Evolutionary conservation across 2,797 vertebrate genomes (phyloP), one percentile per base, ranked within the genome.

Genomic region (Oryzias sinensis): DNA sequence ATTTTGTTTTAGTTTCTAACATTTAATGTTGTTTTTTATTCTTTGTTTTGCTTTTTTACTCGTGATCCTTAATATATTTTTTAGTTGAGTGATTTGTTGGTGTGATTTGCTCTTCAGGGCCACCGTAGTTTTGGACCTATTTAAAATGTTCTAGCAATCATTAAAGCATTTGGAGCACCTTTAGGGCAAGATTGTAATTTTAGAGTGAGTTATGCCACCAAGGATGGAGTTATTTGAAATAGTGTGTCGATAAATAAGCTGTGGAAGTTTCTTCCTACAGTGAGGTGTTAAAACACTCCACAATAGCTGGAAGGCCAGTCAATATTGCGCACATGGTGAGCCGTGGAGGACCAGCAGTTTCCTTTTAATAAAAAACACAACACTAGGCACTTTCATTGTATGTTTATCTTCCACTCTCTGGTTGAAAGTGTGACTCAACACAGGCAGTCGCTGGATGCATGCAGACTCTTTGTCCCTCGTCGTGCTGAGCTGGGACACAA

Each of bases 331-430:
- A 49, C 42, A 44, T 52, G 0, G 2, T 65, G 45, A 57, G 43
- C n/a, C 45, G 17, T 42, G 59, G 25, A 72, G 62, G 57, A 49
- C 43, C 54, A 27, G 54, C n/a, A 16, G 27, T 61, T 69, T 70
- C 15, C 56, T 75, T 76, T 60, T 29, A 76, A 44, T 68, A 72
- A 82, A 37, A 22, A 79, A 75, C 58, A 56, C 54, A 11, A 56
- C 41, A 44, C 17, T 44, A 61, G 40, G 49, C 50, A 62, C 66
- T 75, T 79, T 62, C 62, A 54, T 49, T 54, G 62, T 71, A 74
- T 69, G 53, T 58, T 60, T 63, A 50, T 15, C 56, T 56, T 68
- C 20, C 16, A 18, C 45, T 67, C 43, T 65, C 55, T 45, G 59
- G 64, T 43, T 65, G 48, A 65, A 61, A 57, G 47, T 66, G 48